Evolutionary conservation across 2,113 vertebrate species (phyloP).

Genomic region (Ivindomyrus marchei): DNA sequence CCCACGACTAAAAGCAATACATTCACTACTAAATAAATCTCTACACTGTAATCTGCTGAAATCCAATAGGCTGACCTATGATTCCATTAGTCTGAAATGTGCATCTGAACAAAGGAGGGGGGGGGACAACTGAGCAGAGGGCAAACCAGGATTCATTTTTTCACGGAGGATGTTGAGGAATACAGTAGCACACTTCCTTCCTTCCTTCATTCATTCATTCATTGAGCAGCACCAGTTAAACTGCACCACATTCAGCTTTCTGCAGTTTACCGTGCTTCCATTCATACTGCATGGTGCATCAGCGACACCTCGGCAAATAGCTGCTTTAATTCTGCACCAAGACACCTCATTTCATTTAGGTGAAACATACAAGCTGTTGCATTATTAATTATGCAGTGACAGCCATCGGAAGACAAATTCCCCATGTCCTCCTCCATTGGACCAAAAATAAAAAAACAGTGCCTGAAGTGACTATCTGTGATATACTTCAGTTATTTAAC

Average conservation of each 20-base stretch:
- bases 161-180: not conserved
- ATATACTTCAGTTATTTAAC: not conserved
- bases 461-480: not conserved
- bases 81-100: not conserved
- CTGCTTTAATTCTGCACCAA: not conserved
- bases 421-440: not conserved
- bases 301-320: not conserved
- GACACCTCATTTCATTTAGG: not conserved
- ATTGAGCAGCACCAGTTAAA: not conserved
- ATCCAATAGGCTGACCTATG: not conserved
- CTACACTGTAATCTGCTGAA: constrained; percentile 6
- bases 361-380: not conserved
- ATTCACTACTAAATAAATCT: not conserved
- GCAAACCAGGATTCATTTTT: not conserved
- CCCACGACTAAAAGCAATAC: not conserved
- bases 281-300: not conserved
- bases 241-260: not conserved
- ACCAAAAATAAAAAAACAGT: not conserved
- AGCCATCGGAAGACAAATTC: not conserved
- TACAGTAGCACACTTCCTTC: not conserved
- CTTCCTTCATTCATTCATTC: not conserved
- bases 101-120: not conserved
- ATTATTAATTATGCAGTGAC: not conserved
- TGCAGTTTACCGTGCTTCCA: not conserved
- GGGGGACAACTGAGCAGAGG: not conserved